Percentiles rank a stretch among this genome's conserved stretches.
Evolutionary conservation across 1,140 invertebrate genomes (phyloP).

Genomic region (Proctacanthus coquilletti): DNA sequence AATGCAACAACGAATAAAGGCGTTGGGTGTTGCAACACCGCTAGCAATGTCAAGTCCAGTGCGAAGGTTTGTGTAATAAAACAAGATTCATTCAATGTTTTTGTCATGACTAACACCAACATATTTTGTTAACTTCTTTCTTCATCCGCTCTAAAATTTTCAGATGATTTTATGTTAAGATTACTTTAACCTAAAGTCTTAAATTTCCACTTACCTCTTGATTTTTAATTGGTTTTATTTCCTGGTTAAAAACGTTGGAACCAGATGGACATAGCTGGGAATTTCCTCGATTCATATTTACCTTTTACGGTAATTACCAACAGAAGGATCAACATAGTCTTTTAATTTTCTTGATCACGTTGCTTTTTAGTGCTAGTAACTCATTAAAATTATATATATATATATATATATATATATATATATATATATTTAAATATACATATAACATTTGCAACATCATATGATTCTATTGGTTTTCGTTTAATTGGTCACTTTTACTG

Average conservation of each 20-base stretch:
- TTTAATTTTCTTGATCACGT: constrained; percentile 7
- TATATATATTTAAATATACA: background rate
- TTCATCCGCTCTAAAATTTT: background rate
- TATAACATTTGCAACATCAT: constrained; percentile 1
- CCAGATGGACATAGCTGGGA: constrained; percentile 14
- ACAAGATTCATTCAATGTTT: background rate
- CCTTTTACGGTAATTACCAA: constrained; percentile 11
- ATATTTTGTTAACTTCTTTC: background rate
- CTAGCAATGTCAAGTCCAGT: constrained; percentile 71
- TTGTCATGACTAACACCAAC: too few species aligned
- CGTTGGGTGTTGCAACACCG: constrained; percentile 74
- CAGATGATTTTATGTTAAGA: background rate
- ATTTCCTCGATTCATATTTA: constrained; percentile 9
- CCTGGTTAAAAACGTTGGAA: constrained; percentile 3
- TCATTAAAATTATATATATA: constrained; percentile 17
- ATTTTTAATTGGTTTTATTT: too few species aligned
- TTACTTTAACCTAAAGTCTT: too few species aligned
- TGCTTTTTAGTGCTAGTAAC: constrained; percentile 15
- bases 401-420: constrained; percentile 3
- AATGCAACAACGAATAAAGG: constrained; percentile 78
- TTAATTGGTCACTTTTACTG: too few species aligned
- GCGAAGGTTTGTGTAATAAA: constrained; percentile 43
- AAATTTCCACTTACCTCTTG: too few species aligned
- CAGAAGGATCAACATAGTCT: background rate
- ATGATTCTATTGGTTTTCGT: too few species aligned